These are phyloP conservation scores for Schrankia costaestrigalis DNA, from an alignment of 2,888 invertebrate species.

Conservation along the genomic window DNA sequence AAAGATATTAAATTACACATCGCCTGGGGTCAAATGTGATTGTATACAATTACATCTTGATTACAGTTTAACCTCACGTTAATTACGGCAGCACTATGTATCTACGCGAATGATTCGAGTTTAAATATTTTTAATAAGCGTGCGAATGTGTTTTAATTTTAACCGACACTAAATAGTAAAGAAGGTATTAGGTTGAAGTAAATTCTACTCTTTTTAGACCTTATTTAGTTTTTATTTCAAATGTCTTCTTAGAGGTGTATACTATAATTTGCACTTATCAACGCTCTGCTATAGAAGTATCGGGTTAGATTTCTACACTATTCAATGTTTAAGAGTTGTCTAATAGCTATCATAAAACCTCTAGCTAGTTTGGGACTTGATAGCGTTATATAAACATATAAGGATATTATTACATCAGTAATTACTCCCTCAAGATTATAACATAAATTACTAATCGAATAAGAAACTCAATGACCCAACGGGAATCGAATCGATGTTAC, in stretches of 20 bases:
- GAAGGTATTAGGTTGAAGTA: no score
- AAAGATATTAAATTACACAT: conserved; percentile 53
- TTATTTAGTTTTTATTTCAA: no score
- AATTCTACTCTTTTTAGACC: no score
- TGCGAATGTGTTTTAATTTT: conserved; percentile 28
- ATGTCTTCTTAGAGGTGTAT: no score
- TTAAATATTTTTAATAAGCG: conserved; percentile 33
- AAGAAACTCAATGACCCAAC: conserved; percentile 29
- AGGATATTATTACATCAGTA: conserved; percentile 8
- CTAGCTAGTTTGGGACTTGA: no score
- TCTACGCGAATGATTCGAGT: conserved; percentile 32
- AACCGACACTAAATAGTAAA: no score
- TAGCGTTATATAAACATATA: no score
- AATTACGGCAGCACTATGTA: conserved; percentile 48
- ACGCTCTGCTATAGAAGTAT: no score
- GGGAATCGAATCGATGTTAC: conserved; percentile 36
- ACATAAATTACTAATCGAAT: conserved; percentile 15
- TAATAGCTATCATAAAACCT: no score
- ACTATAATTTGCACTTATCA: no score
- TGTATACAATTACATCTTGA: conserved; percentile 61
- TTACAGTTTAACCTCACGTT: conserved; percentile 59
- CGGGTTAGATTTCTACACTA: no score
- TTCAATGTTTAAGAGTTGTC: no score
- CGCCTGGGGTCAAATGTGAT: conserved; percentile 51
- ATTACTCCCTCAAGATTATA: conserved; percentile 12